phyloP scores from a whole-genome alignment of 2,797 vertebrate species.

The Silurus aristotelis region DNA sequence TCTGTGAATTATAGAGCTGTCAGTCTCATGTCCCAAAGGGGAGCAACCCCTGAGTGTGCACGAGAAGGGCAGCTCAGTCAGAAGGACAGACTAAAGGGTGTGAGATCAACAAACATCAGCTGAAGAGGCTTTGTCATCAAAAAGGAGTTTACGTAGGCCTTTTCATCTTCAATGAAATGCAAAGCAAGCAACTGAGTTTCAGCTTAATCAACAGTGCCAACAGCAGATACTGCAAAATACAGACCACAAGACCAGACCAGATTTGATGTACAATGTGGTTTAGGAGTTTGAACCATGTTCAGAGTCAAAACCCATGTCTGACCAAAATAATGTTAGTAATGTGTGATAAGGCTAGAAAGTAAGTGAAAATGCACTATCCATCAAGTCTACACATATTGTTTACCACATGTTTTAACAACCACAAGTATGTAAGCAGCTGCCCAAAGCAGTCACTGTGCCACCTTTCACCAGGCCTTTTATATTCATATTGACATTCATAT shows the following conservation, averaged over 20 bases:
- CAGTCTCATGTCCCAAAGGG: constrained; percentile 59
- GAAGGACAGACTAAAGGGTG: constrained; percentile 11
- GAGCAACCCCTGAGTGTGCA: constrained; percentile 29
- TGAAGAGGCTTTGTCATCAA: constrained; percentile 27
- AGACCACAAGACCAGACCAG: neutral
- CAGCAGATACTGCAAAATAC: constrained; percentile 10
- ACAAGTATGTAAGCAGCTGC: neutral
- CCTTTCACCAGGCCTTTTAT: neutral
- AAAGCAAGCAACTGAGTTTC: constrained; percentile 12
- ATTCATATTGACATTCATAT: neutral
- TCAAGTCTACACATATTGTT: neutral
- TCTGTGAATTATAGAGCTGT: constrained; percentile 58
- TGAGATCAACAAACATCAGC: constrained; percentile 31
- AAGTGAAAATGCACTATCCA: neutral
- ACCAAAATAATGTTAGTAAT: neutral
- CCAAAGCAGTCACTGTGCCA: neutral
- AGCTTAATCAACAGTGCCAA: constrained; percentile 24
- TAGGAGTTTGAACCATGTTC: neutral
- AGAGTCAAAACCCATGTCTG: neutral
- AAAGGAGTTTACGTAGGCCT: neutral
- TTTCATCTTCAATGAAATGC: neutral
- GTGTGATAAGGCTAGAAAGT: neutral
- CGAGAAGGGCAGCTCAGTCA: constrained; percentile 10
- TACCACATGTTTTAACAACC: neutral
- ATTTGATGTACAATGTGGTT: neutral